Percentiles rank a stretch among this genome's conserved stretches.
Conservation (phyloP, 92 coral and sea anemone species). For the Pocillopora meandrina region DNA sequence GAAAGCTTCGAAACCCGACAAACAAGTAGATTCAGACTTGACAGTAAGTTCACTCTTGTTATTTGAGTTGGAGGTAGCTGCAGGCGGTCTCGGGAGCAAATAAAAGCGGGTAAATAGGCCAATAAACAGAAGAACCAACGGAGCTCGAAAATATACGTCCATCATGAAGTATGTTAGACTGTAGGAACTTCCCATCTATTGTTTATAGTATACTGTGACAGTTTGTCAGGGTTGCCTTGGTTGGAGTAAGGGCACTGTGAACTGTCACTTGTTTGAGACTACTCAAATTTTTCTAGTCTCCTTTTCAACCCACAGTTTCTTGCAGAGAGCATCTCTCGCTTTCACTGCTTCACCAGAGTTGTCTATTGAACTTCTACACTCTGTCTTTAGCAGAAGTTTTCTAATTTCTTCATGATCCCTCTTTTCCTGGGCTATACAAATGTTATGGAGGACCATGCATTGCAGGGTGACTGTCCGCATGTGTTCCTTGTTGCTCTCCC, state of each 20-base stretch:
- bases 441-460: conserved; percentile 66
- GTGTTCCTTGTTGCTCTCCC: conserved; percentile 47
- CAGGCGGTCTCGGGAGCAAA: too few relatives aligned
- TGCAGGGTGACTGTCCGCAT: conserved; percentile 45
- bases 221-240: background rate
- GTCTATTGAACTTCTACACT: conserved; percentile 17
- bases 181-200: background rate
- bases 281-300: background rate
- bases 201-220: background rate
- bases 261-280: background rate
- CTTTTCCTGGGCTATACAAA: conserved; percentile 54
- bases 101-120: too few relatives aligned
- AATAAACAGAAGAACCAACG: too few relatives aligned
- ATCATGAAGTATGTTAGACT: too few relatives aligned
- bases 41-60: too few relatives aligned
- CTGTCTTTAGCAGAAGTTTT: conserved; percentile 43
- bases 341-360: conserved; percentile 3
- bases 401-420: conserved; percentile 40
- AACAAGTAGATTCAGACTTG: too few relatives aligned
- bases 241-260: background rate
- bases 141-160: too few relatives aligned
- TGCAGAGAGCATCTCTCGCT: conserved; percentile 47
- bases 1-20: too few relatives aligned
- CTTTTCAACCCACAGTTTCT: conserved; percentile 46
- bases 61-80: too few relatives aligned